These are phyloP conservation scores for Metaphire vulgaris DNA, from an alignment of 1,140 invertebrate species.

Conservation along the genomic window DNA sequence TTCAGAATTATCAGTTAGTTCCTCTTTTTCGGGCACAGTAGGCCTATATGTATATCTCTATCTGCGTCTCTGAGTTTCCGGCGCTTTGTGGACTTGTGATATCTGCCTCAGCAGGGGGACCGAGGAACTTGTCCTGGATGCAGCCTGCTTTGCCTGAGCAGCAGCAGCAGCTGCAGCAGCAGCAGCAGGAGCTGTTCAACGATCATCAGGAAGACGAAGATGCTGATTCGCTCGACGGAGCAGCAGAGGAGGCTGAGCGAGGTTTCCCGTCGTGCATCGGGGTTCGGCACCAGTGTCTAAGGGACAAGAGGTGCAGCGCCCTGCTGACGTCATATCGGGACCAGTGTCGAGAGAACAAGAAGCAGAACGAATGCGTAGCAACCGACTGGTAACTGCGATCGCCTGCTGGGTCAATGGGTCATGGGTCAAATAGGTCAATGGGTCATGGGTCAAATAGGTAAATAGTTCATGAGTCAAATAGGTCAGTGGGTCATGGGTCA, in stretches of 20 bases:
- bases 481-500: too few species aligned
- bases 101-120: conserved; percentile 6
- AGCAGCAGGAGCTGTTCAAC: not conserved
- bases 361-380: conserved; percentile 9
- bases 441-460: too few species aligned
- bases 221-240: not conserved
- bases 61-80: too few species aligned
- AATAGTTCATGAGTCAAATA: too few species aligned
- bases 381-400: conserved; percentile 12
- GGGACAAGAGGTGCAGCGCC: not conserved
- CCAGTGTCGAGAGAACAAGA: conserved; percentile 15
- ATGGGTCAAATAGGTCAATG: too few species aligned
- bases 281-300: conserved; percentile 12
- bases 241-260: not conserved
- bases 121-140: conserved; percentile 1
- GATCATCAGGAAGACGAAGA: not conserved
- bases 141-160: not conserved
- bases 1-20: too few species aligned
- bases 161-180: not conserved
- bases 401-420: too few species aligned
- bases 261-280: conserved; percentile 14
- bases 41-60: too few species aligned
- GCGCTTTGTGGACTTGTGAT: too few species aligned
- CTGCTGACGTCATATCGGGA: conserved; percentile 4
- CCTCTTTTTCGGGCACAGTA: too few species aligned